Conservation (phyloP, 2,888 invertebrate genomes). For the Poecilus cupreus region DNA sequence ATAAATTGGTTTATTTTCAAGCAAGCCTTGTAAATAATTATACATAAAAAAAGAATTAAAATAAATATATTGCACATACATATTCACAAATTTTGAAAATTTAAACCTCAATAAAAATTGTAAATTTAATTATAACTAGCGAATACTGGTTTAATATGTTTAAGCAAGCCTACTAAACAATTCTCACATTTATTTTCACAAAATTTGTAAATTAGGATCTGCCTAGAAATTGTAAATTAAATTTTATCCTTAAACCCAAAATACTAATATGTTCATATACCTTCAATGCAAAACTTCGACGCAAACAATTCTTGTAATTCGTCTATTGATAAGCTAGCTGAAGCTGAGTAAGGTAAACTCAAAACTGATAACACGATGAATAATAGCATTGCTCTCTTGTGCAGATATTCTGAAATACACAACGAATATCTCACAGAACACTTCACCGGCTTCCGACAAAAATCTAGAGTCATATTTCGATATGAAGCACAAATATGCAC, state of each 20-base stretch:
- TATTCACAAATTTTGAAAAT: no score
- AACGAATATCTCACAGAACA: conserved; percentile 38
- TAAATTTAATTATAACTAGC: no score
- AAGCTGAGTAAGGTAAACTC: conserved; percentile 54
- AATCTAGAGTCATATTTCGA: conserved; percentile 9
- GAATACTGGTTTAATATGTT: no score
- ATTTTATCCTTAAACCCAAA: background rate
- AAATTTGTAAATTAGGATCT: no score
- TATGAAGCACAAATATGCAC: background rate
- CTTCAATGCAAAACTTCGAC: conserved; percentile 70
- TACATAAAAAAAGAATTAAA: no score
- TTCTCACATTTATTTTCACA: no score
- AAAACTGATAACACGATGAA: conserved; percentile 61
- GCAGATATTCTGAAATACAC: conserved; percentile 59
- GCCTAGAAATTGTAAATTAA: no score
- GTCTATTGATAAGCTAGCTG: conserved; percentile 65
- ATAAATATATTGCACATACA: no score
- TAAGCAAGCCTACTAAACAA: no score
- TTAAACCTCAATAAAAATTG: no score
- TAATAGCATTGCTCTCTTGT: conserved; percentile 50
- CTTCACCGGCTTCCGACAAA: background rate
- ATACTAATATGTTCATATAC: conserved; percentile 64
- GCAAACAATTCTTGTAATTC: conserved; percentile 69
- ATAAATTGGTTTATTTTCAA: no score
- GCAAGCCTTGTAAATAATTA: no score